phyloP scores from a whole-genome alignment of 2,797 vertebrate genomes.

The Coracias cyanogaster region DNA sequence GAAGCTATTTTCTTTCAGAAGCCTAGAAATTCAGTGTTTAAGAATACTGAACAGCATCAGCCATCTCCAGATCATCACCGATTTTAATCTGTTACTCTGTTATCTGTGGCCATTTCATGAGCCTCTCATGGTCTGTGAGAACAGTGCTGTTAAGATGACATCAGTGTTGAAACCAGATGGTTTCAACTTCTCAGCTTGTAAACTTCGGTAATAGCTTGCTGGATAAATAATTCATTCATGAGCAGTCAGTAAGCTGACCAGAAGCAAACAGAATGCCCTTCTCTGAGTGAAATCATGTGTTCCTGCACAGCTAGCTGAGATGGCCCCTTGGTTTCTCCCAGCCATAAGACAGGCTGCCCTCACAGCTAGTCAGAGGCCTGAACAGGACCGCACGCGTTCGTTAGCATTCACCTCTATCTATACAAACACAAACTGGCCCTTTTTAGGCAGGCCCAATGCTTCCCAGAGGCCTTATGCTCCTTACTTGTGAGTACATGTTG shows the following conservation, averaged over 20 bases:
- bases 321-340: neutral
- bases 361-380: neutral
- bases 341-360: neutral
- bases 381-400: accelerated
- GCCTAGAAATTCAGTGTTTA: neutral
- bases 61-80: neutral
- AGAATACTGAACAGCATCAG: neutral
- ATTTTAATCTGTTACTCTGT: neutral
- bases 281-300: neutral
- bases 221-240: neutral
- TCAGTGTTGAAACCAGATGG: neutral
- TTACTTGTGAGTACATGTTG: accelerated
- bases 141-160: neutral
- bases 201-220: neutral
- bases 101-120: neutral
- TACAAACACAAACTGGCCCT: neutral
- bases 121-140: neutral
- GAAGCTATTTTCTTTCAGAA: neutral
- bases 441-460: neutral
- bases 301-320: neutral
- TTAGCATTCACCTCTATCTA: neutral
- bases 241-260: neutral
- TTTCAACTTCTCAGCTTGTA: neutral
- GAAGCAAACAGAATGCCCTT: neutral
- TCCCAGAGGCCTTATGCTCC: neutral